phyloP scores from a whole-genome alignment of 2,888 invertebrate genomes.

The Drosophila merina region DNA sequence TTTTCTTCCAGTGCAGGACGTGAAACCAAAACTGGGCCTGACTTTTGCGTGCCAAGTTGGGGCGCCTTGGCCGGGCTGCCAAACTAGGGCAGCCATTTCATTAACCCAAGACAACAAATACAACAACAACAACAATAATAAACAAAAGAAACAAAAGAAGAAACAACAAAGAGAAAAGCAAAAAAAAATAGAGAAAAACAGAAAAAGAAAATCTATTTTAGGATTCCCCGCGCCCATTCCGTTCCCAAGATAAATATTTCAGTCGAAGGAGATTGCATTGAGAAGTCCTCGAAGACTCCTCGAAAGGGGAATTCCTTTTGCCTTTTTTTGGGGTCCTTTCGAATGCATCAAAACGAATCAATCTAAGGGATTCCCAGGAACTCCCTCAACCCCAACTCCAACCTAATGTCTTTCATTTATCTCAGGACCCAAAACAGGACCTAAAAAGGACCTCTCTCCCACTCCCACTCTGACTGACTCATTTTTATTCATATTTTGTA shows the following conservation, averaged over 20 bases:
- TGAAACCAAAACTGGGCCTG: constrained; percentile 33
- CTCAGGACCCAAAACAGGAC: too few species aligned
- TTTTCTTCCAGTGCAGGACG: constrained; percentile 2
- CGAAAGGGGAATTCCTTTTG: too few species aligned
- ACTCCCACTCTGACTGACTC: constrained; percentile 11
- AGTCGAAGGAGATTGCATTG: constrained; percentile 26
- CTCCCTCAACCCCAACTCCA: constrained; percentile 21
- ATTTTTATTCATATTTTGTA: constrained; percentile 49
- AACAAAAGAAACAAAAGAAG: constrained; percentile 4
- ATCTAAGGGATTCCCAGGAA: constrained; percentile 3
- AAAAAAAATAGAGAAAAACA: constrained; percentile 6
- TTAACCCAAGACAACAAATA: constrained; percentile 43
- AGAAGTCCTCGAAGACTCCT: background rate
- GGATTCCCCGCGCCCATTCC: background rate
- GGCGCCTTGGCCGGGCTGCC: constrained; percentile 37
- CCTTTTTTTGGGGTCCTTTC: too few species aligned
- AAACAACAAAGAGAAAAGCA: background rate
- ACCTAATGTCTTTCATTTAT: constrained; percentile 19
- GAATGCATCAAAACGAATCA: background rate
- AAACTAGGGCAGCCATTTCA: constrained; percentile 50
- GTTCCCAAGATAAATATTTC: constrained; percentile 28
- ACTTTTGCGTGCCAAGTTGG: constrained; percentile 51
- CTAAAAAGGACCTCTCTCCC: background rate
- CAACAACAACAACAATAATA: constrained; percentile 10
- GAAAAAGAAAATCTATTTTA: constrained; percentile 11